Base-by-base conservation (phyloP, 1,140 invertebrate species). In the Caenorhabditis brenneri region DNA sequence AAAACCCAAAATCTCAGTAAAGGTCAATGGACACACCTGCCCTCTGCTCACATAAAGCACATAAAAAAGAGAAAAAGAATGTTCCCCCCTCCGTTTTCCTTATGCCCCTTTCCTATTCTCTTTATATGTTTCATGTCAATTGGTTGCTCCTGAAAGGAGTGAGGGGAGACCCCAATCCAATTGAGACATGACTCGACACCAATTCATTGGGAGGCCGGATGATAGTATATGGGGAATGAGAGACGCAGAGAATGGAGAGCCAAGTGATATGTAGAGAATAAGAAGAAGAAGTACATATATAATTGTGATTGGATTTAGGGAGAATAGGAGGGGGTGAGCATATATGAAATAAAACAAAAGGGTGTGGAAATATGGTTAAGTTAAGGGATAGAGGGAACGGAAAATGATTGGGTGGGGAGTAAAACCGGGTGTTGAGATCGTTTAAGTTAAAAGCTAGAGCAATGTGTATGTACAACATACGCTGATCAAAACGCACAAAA, bases 131-230 rank as follows among this genome's bases (percentile, higher is more conserved):
- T 74, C 36, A 74, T 74, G 36, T 36, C 36, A 39, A 74, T 74
- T 74, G 65, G 65, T 42, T 36, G 33, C 6, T 33, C 7, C 10
- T 65, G 6, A n/a, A 12, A 58, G 24, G 29, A 36, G 36, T 9
- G 24, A 36, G 36, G 16, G 36, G 65, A 29, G 7, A n/a, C 29
- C 12, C n/a, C 36, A 74, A 74, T 74, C 65, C 36, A 74, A 74
- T 74, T 74, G 65, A 74, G 65, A 39, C 65, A 74, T 74, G 65
- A 74, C 65, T 74, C 65, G 65, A 74, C 65, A 74, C 65, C 65
- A 74, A 74, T 74, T 74, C 65, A 65, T 65, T 65, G 58, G 5
- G 36, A 42, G 46, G 2, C 24, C 19, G 49, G 2, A n/a, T 7
- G 46, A 74, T 36, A 65, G 1, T 65, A 36, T 10, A 15, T n/a